These are phyloP conservation scores for Antigone vipio DNA, from an alignment of 2,113 vertebrate species.

Conservation along the genomic window DNA sequence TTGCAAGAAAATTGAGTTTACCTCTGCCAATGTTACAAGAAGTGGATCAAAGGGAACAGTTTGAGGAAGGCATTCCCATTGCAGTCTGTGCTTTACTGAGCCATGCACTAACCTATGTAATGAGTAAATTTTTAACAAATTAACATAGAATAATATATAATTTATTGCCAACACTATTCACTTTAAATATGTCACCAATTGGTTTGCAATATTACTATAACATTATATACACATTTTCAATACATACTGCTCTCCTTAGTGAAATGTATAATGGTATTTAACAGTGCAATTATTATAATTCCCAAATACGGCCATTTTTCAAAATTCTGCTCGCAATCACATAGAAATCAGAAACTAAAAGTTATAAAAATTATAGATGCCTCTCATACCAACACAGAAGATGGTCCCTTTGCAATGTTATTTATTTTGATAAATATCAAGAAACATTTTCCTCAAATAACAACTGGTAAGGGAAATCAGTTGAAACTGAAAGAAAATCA, in stretches of 20 bases:
- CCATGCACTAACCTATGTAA: slow-evolving; percentile 78
- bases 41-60: slow-evolving; percentile 81
- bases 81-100: slow-evolving; percentile 80
- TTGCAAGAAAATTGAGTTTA: slow-evolving; percentile 33
- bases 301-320: not conserved
- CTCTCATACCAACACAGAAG: not conserved
- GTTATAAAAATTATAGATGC: not conserved
- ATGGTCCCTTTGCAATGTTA: not conserved
- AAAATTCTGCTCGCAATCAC: not conserved
- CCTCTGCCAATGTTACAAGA: slow-evolving; percentile 81
- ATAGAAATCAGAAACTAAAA: not conserved
- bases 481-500: not conserved
- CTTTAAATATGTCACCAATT: not conserved
- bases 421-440: not conserved
- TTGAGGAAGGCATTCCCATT: slow-evolving; percentile 79
- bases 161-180: not conserved
- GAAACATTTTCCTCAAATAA: not conserved
- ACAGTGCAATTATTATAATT: not conserved
- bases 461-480: not conserved
- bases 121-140: not conserved
- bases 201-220: not conserved
- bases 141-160: not conserved
- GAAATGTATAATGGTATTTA: not conserved
- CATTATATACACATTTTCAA: not conserved
- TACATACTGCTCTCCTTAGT: not conserved